Evolutionary conservation across 30 jellyfish, hydroid and myxozoan genomes (phyloP), one percentile per base, ranked within the genome.

Genomic region (Rhopilema esculentum): DNA sequence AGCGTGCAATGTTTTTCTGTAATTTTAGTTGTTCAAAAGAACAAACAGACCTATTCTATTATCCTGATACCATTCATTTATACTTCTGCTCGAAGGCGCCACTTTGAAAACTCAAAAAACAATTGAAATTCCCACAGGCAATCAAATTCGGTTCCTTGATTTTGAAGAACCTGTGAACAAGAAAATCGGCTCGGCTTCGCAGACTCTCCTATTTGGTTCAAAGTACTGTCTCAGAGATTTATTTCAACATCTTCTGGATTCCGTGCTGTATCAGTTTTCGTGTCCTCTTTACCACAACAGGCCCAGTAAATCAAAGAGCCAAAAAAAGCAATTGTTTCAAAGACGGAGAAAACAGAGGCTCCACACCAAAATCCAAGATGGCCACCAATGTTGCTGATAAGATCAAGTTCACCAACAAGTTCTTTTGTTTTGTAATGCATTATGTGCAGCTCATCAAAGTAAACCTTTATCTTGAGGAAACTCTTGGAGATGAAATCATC

Each of bases 361-460:
- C 92, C 92, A n/a, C 72, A 51, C 92, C 92, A 83, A 71, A 83
- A 83, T 22, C 92, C 92, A 50, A 83, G 92, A 51, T 83, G 92
- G 66, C 92, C 92, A 31, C 92, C 92, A 61, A 83, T 83, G 48
- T 70, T 66, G 31, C 92, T 61, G 19, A 70, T 50, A 4, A 83
- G 80, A 52, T 49, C 85, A 72, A 49, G 31, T 8, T 16, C 52
- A 27, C 72, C 86, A 21, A 75, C n/a, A 52, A 25, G 49, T 18
- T 28, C 92, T n/a, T 83, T 83, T 83, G 71, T 84, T 0, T 23
- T 20, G 23, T 9, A 70, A 25, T 30, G 18, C 20, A 23, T 12
- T 28, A 53, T 33, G 23, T 32, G 27, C 77, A 83, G 22, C n/a
- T 51, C 79, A 24, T 83, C 85, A 31, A n/a, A 83, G 77, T 68